Percentiles rank a stretch among this genome's conserved stretches.
Conservation (phyloP, 2,888 invertebrate genomes). For the Stictocephala bisonia region DNA sequence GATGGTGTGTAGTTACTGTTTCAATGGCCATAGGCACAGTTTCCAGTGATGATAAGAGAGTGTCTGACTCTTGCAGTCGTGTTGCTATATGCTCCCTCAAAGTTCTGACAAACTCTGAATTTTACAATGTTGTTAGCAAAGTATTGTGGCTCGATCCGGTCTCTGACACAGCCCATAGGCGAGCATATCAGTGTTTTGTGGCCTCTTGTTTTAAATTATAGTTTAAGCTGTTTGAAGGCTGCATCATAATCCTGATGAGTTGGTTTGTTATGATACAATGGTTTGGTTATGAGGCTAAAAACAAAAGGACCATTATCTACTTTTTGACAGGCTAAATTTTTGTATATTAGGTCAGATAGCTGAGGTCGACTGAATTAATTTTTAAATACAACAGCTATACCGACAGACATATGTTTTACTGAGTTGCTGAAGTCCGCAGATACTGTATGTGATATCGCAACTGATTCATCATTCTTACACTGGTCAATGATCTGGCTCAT, state of each 20-base stretch:
- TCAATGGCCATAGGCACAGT: too few relatives aligned
- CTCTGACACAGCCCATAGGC: constrained; percentile 3
- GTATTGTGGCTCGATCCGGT: neutral
- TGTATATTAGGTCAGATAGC: neutral
- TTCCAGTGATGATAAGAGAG: too few relatives aligned
- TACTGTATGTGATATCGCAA: too few relatives aligned
- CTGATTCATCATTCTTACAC: too few relatives aligned
- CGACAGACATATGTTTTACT: neutral
- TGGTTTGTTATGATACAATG: neutral
- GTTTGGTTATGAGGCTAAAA: neutral
- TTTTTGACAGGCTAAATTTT: neutral
- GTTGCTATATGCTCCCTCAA: too few relatives aligned
- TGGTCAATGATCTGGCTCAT: too few relatives aligned
- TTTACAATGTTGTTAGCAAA: neutral
- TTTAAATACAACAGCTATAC: neutral
- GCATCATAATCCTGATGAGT: neutral
- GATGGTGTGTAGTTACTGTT: too few relatives aligned
- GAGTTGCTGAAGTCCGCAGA: too few relatives aligned
- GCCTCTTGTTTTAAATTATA: neutral
- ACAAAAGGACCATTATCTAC: neutral
- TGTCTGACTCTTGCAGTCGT: too few relatives aligned
- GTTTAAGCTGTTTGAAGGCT: neutral
- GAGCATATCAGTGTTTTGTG: neutral
- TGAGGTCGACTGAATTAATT: neutral
- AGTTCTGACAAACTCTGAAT: too few relatives aligned